Evolutionary conservation across 2,113 vertebrate species (phyloP).

Genomic region (Hippocampus guttulatus): DNA sequence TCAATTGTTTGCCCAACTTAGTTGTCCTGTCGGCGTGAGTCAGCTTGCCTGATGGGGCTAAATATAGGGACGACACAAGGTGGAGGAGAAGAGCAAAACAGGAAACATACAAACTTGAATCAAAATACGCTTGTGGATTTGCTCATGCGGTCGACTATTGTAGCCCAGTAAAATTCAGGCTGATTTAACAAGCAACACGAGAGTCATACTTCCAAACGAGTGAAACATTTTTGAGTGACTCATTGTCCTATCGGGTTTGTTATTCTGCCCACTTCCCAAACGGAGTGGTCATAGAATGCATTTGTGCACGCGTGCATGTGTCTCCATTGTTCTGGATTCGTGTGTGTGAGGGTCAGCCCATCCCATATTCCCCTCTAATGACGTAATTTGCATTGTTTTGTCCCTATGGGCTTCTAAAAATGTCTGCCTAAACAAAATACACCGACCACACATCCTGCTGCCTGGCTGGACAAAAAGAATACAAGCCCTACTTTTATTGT

Average conservation of each 20-base stretch:
- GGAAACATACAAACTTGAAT: slow-evolving; percentile 74
- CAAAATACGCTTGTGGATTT: slow-evolving; percentile 63
- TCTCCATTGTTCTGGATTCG: slow-evolving; percentile 26
- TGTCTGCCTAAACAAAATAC: slow-evolving; percentile 58
- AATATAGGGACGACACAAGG: slow-evolving; percentile 81
- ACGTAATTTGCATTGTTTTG: slow-evolving; percentile 65
- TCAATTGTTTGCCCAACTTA: slow-evolving; percentile 92
- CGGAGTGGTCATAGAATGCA: neutral
- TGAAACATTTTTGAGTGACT: neutral
- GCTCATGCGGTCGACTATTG: slow-evolving; percentile 18
- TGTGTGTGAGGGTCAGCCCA: slow-evolving; percentile 35
- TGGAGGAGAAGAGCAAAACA: slow-evolving; percentile 75
- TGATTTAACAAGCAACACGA: neutral
- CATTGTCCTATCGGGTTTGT: neutral
- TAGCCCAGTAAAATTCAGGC: neutral
- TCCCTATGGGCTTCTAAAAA: slow-evolving; percentile 62
- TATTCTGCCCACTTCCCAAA: neutral
- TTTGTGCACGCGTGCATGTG: slow-evolving; percentile 13
- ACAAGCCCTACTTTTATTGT: slow-evolving; percentile 30
- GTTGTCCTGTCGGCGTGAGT: slow-evolving; percentile 87
- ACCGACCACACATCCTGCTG: slow-evolving; percentile 63
- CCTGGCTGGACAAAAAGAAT: slow-evolving; percentile 40
- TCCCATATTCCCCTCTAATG: slow-evolving; percentile 47
- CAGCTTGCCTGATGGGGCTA: slow-evolving; percentile 79
- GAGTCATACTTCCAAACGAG: neutral